A percentile compares a stretch with the other conserved stretches of the same genome.
These are phyloP conservation scores for Microcebus tavaratra DNA, from an alignment of 2,113 vertebrate species.

Conservation along the genomic window DNA sequence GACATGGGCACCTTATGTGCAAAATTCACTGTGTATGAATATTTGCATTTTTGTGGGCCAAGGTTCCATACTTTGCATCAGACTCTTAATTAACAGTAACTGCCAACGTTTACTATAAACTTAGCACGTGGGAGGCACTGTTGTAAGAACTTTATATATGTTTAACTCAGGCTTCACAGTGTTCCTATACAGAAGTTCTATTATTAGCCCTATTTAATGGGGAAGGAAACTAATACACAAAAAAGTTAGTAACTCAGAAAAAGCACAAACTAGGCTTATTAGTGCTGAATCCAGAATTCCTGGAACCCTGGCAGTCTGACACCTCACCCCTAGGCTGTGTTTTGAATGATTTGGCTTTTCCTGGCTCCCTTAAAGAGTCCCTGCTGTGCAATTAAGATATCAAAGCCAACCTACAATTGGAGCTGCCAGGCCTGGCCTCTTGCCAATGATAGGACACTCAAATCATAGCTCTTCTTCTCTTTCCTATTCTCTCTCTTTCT, in stretches of 20 bases:
- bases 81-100: background rate
- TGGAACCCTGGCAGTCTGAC: background rate
- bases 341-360: background rate
- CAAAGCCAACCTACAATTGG: background rate
- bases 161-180: background rate
- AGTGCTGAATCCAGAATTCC: background rate
- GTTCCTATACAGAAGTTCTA: background rate
- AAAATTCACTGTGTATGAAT: background rate
- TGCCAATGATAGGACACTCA: background rate
- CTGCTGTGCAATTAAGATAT: background rate
- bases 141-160: background rate
- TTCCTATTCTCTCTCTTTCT: background rate
- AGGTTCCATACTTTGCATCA: background rate
- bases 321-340: background rate
- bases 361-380: background rate
- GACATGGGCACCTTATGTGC: background rate
- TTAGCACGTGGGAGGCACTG: background rate
- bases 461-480: background rate
- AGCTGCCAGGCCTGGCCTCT: background rate
- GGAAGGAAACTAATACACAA: background rate
- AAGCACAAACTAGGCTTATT: background rate
- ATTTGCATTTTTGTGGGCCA: background rate
- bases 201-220: background rate
- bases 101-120: background rate
- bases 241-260: background rate